Base-by-base conservation (phyloP, 2,113 vertebrate species). In the Colinus virginianus region DNA sequence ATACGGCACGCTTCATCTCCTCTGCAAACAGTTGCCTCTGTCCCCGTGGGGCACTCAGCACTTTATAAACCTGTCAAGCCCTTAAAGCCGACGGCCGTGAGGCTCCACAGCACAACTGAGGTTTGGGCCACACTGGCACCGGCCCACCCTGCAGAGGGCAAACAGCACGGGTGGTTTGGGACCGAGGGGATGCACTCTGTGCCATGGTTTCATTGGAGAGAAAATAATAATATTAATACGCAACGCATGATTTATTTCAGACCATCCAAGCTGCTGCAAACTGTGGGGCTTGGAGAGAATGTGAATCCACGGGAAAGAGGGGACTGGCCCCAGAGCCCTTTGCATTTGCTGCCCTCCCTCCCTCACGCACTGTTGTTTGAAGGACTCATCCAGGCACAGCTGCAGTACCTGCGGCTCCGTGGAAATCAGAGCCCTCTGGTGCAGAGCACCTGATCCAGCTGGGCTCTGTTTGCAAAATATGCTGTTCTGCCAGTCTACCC, bases 61-160 rank as follows among this genome's bases (percentile, higher is more conserved):
- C 98, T 98, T 98, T 98, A 98, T 99, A 98, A 98, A 98, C 96
- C 98, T 98, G 97, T 98, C 98, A 97, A 97, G 90, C 90, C 97
- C 96, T 94, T 88, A 82, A 90, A 95, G 96, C 64, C 16, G 69
- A 19, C 70, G 94, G 77, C 92, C 67, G 28, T 67, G 87, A 79
- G 92, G 91, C 90, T 95, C 84, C 61, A 38, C 88, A 74, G 79
- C 63, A 46, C n/a, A 95, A 75, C 18, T 26, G 53, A 69, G 90
- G 72, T 93, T 84, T 89, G 74, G 84, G 62, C 87, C 55, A 71
- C 84, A 87, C 89, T 48, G 68, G 18, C 38, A 2, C 15, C 22
- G 30, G 80, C 3, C 87, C 71, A 53, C 78, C 69, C 90, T 1
- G 16, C 46, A 63, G 79, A 86, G 77, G 28, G 63, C 59, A 63